Conservation (phyloP, 2,113 vertebrate genomes). For the Cottus gobio region DNA sequence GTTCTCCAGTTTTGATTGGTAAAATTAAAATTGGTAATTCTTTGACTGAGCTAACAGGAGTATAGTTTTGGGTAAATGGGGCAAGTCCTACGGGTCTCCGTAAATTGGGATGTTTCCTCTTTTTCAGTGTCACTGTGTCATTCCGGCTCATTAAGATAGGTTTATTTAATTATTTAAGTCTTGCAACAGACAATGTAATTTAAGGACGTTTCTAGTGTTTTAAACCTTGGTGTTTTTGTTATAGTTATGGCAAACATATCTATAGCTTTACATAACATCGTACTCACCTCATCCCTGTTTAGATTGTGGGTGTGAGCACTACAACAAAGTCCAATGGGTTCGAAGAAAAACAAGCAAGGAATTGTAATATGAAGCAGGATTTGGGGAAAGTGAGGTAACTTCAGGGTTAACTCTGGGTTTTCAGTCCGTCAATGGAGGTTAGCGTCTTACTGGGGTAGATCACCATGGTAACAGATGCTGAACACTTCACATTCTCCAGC, state of each 20-base stretch:
- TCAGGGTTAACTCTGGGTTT: background rate
- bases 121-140: background rate
- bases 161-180: background rate
- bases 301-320: conserved; percentile 1
- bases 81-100: conserved; percentile 16
- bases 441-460: background rate
- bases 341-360: background rate
- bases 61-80: conserved; percentile 38
- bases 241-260: background rate
- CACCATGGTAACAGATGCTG: background rate
- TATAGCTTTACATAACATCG: background rate
- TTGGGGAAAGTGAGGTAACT: background rate
- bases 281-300: background rate
- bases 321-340: background rate
- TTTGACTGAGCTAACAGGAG: background rate
- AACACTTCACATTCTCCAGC: too few relatives aligned
- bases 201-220: background rate
- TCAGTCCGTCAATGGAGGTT: background rate
- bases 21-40: too few relatives aligned
- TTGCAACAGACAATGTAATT: background rate
- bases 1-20: conserved; percentile 8
- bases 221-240: background rate
- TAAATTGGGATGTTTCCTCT: conserved; percentile 8
- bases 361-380: background rate
- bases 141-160: background rate